Evolutionary conservation across 2,888 invertebrate species (phyloP).

Genomic region (Cyclophora punctaria): DNA sequence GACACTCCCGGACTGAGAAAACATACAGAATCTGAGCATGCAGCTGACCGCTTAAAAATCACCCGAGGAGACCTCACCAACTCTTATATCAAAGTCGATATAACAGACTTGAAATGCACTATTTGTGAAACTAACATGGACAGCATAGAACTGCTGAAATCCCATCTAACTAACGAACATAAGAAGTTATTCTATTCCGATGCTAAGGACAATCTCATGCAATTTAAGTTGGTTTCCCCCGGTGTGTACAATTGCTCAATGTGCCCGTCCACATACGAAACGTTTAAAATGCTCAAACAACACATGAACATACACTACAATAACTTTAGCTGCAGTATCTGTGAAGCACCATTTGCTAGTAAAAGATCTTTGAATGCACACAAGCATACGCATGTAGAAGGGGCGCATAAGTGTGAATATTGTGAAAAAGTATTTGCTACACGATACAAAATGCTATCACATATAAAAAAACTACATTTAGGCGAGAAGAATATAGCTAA

Average conservation of each 20-base stretch:
- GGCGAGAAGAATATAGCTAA: slow-evolving; percentile 54
- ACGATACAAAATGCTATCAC: slow-evolving; percentile 48
- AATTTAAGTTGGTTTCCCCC: slow-evolving; percentile 54
- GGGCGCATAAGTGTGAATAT: slow-evolving; percentile 46
- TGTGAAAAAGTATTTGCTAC: slow-evolving; percentile 57
- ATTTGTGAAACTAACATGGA: slow-evolving; percentile 36
- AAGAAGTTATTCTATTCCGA: slow-evolving; percentile 38
- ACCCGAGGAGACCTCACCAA: slow-evolving; percentile 42
- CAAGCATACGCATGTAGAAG: slow-evolving; percentile 39
- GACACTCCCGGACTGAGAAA: slow-evolving; percentile 45
- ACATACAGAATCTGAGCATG: slow-evolving; percentile 35
- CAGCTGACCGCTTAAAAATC: slow-evolving; percentile 36
- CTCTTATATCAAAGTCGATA: slow-evolving; percentile 46
- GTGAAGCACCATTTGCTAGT: slow-evolving; percentile 48
- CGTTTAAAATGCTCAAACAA: slow-evolving; percentile 61
- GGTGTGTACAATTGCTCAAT: slow-evolving; percentile 51
- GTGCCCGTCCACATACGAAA: slow-evolving; percentile 54
- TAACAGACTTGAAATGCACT: slow-evolving; percentile 36
- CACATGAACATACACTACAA: slow-evolving; percentile 62
- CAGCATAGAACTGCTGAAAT: slow-evolving; percentile 33
- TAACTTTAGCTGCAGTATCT: slow-evolving; percentile 47
- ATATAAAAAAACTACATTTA: slow-evolving; percentile 54
- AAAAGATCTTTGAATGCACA: slow-evolving; percentile 50
- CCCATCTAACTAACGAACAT: slow-evolving; percentile 43
- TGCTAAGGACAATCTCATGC: slow-evolving; percentile 53